phyloP scores from a whole-genome alignment of 2,113 vertebrate genomes.

The Cinclus mexicanus region DNA sequence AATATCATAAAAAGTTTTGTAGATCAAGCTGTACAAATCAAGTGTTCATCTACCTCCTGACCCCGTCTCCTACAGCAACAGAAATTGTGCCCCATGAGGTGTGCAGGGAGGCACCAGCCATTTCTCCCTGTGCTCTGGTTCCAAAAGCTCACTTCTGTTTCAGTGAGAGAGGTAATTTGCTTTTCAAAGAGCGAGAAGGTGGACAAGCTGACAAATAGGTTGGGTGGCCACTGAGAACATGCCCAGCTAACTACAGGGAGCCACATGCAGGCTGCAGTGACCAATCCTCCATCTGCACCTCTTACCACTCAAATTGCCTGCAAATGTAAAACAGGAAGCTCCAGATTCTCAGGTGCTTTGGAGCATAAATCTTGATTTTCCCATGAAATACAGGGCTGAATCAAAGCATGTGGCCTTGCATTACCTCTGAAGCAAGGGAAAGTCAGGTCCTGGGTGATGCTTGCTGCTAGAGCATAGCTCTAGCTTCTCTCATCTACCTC shows the following conservation, averaged over 20 bases:
- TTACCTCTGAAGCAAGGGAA: neutral
- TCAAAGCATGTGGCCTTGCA: neutral
- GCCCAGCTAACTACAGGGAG: neutral
- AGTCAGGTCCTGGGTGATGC: neutral
- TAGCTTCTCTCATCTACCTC: neutral
- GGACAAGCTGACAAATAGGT: neutral
- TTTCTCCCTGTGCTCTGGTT: neutral
- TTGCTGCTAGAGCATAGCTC: neutral
- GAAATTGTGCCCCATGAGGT: neutral
- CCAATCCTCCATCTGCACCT: neutral
- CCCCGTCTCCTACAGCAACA: neutral
- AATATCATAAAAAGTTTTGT: neutral
- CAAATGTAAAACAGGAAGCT: neutral
- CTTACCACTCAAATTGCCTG: neutral
- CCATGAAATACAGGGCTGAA: neutral
- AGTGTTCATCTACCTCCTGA: neutral
- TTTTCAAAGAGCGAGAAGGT: neutral
- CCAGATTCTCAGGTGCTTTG: neutral
- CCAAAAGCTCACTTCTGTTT: neutral
- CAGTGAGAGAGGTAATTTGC: neutral
- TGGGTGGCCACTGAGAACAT: neutral
- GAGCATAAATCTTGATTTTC: neutral
- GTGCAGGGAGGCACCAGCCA: neutral
- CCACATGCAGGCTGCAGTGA: neutral
- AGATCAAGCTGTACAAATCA: neutral